phyloP scores from a whole-genome alignment of 2,888 invertebrate genomes.

The Nebria brevicollis region DNA sequence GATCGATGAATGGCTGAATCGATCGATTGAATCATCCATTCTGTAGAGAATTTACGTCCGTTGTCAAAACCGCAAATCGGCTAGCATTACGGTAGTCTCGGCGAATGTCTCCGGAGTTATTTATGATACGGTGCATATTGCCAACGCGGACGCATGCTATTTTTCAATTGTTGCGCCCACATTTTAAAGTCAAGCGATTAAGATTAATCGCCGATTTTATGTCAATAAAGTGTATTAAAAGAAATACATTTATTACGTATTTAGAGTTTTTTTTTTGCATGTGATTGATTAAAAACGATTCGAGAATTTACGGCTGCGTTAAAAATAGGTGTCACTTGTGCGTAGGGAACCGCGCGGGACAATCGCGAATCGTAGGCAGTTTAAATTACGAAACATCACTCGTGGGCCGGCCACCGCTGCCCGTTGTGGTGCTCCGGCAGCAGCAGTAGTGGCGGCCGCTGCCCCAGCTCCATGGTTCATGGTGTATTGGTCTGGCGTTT shows the following conservation, averaged over 20 bases:
- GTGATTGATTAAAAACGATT: not conserved
- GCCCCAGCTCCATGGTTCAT: conserved; percentile 43
- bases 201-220: not conserved
- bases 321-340: conserved; percentile 49
- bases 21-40: conserved; percentile 44
- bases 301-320: conserved; percentile 52
- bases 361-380: conserved; percentile 50
- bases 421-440: not conserved
- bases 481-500: conserved; percentile 56
- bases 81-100: conserved; percentile 31
- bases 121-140: conserved; percentile 38
- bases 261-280: not conserved
- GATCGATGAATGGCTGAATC: conserved; percentile 20
- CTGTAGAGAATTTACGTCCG: conserved; percentile 39
- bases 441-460: not conserved
- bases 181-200: not conserved
- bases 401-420: not conserved
- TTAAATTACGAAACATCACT: conserved; percentile 39
- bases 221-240: not conserved
- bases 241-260: not conserved
- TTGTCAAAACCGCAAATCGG: conserved; percentile 41
- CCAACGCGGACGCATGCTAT: conserved; percentile 38
- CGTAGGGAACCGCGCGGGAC: conserved; percentile 46
- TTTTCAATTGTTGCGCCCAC: conserved; percentile 28
- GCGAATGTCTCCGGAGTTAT: conserved; percentile 25